Percentiles rank a stretch among this genome's conserved stretches.
Evolutionary conservation across 1,140 invertebrate genomes (phyloP).

Genomic region (Drosophila equinoxialis): DNA sequence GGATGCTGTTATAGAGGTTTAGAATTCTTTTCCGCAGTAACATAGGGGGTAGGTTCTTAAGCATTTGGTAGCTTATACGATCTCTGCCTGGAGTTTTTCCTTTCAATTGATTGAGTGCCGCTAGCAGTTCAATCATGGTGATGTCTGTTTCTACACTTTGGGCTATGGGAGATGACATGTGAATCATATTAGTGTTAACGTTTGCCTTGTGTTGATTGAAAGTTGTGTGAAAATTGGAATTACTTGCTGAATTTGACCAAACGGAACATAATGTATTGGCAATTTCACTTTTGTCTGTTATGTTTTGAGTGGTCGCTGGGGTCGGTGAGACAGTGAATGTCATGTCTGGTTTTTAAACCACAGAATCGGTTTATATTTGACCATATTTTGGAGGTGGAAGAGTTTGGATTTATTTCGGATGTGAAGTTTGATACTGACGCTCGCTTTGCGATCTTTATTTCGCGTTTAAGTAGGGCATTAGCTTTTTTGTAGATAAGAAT

Average conservation of each 20-base stretch:
- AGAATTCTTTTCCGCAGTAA: slow-evolving; percentile 2
- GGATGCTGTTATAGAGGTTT: slow-evolving; percentile 4
- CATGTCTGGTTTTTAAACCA: slow-evolving; percentile 24
- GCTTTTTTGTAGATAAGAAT: slow-evolving; percentile 35
- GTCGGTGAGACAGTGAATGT: no score
- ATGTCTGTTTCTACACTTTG: no score
- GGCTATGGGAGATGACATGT: no score
- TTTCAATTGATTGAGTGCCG: background rate
- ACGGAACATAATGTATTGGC: slow-evolving; percentile 7
- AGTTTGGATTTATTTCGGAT: slow-evolving; percentile 30
- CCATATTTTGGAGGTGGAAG: slow-evolving; percentile 33
- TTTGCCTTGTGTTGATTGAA: background rate
- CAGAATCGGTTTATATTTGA: slow-evolving; percentile 33
- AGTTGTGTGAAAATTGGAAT: slow-evolving; percentile 23
- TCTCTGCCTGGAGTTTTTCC: slow-evolving; percentile 5
- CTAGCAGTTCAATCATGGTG: no score
- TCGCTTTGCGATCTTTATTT: slow-evolving; percentile 37
- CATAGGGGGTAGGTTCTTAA: slow-evolving; percentile 8
- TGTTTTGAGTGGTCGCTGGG: no score
- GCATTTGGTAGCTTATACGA: slow-evolving; percentile 6
- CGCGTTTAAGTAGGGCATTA: slow-evolving; percentile 22
- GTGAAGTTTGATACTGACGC: slow-evolving; percentile 27
- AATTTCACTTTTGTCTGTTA: background rate
- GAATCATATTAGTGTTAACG: no score
- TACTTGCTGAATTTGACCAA: slow-evolving; percentile 22